Evolutionary conservation across 2,113 vertebrate species (phyloP), one percentile per base, ranked within the genome.

Genomic region (Cottus gobio): DNA sequence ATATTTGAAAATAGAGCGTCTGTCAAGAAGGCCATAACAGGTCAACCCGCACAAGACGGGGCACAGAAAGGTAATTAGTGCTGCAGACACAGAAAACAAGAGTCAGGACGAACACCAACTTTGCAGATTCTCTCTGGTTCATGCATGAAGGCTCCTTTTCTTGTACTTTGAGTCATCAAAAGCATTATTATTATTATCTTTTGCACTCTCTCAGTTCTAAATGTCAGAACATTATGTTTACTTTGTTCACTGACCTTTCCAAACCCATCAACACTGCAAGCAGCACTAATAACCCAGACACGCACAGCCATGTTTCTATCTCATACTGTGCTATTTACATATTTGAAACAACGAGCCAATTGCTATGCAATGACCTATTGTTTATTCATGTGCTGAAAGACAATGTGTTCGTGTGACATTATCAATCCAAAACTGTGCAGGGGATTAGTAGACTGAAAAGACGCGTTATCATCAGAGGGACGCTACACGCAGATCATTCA

Each of bases 211-310:
- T 74, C 31, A 48, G 57, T 84, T 90, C 65, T 82, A 92, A 93
- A 92, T 91, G 89, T 90, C 89, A 90, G 83, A 85, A 83, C 79
- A 76, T 87, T 83, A 79, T 80, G 71, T 82, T 85, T 73, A 90
- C 81, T 83, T 83, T 83, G 80, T 82, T 92, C 77, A 56, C 74
- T 90, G 93, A 93, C 90, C 93, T 93, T 92, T 92, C 50, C 30
- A 36, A 72, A 84, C 52, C 71, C 75, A 91, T 88, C 84, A 86
- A 73, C 72, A 50, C 75, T 52, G 68, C 79, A 56, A 68, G 82
- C 76, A 73, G 81, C 67, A 20, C 83, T 83, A 87, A 89, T 85
- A 82, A 79, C 63, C 79, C 57, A 75, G 20, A 71, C 54, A 62
- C 44, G 30, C 64, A 46, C 48, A 63, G 74, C 75, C 54, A 50